Evolutionary conservation across 2,797 vertebrate genomes (phyloP), one percentile per base, ranked within the genome.

Genomic region (Hapalemur alaotrensis): DNA sequence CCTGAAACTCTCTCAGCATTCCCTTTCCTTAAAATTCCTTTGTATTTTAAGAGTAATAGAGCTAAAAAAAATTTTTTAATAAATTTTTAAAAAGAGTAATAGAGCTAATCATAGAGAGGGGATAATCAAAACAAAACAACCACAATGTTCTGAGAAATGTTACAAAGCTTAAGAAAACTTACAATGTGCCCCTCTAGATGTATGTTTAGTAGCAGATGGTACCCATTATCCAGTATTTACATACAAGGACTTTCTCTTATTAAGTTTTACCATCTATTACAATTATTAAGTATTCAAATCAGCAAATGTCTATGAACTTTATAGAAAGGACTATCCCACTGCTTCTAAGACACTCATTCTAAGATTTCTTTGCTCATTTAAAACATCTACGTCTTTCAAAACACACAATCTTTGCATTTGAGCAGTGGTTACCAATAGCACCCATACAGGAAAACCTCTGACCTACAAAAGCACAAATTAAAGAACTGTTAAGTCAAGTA

Each of bases 281-380:
- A 95, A 90, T 46, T 93, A 43, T n/a, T 93, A 97, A 95, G 32
- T 76, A 97, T 78, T 96, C 79, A 94, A 92, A 93, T 46, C 23
- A 86, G 67, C 54, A 91, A 94, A 86, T 48, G 50, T 50, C 88
- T 80, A 70, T 28, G 46, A 96, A 89, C 89, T 94, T 93, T 83
- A 76, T 30, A 83, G 35, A 69, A 90, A 52, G 23, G 18, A 94
- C 54, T 84, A 88, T 30, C 63, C 92, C 65, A 78, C 50, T 96
- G 20, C 13, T 18, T 72, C 46, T 89, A 75, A 96, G 52, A 63
- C 14, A 82, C 18, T 73, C 5, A 88, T 25, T 81, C 38, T 61
- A 89, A 86, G 0, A 79, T 81, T 89, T 91, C 63, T 75, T 78
- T n/a, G 25, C 30, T 65, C 1, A 86, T 38, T 57, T 69, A 57